phyloP scores from a whole-genome alignment of 2,797 vertebrate genomes.

The Cossypha dichroa region DNA sequence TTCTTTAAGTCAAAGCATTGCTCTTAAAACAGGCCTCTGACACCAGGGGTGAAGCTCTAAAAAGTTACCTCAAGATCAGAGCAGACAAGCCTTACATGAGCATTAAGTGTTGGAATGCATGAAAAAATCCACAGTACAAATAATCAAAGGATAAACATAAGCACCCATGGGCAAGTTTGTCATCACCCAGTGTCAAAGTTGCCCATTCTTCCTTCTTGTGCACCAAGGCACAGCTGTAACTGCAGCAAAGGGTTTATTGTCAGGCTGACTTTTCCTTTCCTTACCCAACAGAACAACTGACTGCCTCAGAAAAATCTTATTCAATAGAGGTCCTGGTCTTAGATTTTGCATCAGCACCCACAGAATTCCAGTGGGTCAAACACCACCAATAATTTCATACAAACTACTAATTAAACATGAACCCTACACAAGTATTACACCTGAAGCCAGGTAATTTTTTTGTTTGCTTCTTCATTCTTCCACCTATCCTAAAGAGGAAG shows the following conservation, averaged over 20 bases:
- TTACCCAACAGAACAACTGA: background rate
- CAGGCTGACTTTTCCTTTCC: background rate
- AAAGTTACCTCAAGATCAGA: conserved; percentile 33
- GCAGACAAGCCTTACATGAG: background rate
- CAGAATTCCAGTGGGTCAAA: background rate
- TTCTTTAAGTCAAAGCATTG: background rate
- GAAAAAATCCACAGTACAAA: conserved; percentile 41
- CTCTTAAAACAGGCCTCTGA: conserved; percentile 20
- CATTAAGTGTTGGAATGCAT: conserved; percentile 11
- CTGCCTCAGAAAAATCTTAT: background rate
- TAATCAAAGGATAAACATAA: conserved; percentile 17
- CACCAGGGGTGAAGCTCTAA: conserved; percentile 39
- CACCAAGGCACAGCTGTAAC: background rate
- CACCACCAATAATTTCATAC: background rate
- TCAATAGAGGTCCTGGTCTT: accelerated
- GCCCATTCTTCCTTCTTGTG: background rate
- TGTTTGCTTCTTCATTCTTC: background rate
- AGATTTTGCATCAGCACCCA: background rate
- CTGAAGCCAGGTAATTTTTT: background rate
- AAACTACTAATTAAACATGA: background rate
- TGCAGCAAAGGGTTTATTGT: background rate
- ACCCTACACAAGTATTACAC: no score
- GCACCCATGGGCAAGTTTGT: background rate
- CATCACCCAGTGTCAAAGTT: background rate
- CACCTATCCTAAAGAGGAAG: background rate